phyloP scores from a whole-genome alignment of 2,113 vertebrate genomes.

The chimpanzee (Pan troglodytes) region NHGRI_mPanTro3-v2.1_pri NC_072412.2:116179501-116180000 shows the following conservation, averaged over 20 bases:
- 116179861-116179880: not conserved
- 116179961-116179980: not conserved
- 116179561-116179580: not conserved
- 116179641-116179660: constrained; percentile 21
- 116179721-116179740: not conserved
- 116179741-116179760: fast-evolving
- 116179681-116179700: not conserved
- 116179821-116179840: fast-evolving
- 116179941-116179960: not conserved
- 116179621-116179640: not conserved
- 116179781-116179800: not conserved
- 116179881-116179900: not conserved
- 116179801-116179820: fast-evolving
- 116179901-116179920: not conserved
- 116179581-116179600: constrained; percentile 6
- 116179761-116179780: fast-evolving
- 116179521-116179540: not conserved
- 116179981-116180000: too few relatives aligned
- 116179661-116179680: not conserved
- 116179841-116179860: fast-evolving
- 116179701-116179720: not conserved
- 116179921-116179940: not conserved
- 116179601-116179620: not conserved
- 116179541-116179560: not conserved
- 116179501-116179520: too few relatives aligned